Base-by-base conservation (phyloP, 2,797 vertebrate genomes). In the Fundulus diaphanus region DNA sequence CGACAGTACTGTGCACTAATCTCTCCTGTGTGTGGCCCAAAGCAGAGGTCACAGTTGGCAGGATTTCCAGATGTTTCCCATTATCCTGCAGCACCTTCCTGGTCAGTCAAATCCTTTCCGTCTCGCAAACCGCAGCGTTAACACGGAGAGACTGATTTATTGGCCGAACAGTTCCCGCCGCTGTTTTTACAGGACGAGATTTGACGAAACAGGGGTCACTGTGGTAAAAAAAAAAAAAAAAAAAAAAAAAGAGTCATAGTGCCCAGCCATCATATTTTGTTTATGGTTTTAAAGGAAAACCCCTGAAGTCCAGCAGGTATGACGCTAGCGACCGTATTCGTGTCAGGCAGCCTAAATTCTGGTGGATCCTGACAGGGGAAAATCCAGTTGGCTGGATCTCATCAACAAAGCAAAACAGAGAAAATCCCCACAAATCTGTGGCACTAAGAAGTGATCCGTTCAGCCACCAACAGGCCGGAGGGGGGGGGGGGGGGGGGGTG, bases 51-150 rank as follows among this genome's bases (percentile, higher is more conserved):
- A 79, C 69, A 73, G 75, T 20, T 79, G 81, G 76, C 82, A 81
- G 78, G 65, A 76, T 72, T 89, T 88, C 88, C 93, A 94, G 93
- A 94, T 93, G 93, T 93, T 94, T 94, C 90, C 88, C 81, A 91
- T 94, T 89, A 91, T 89, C 83, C 81, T 24, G 35, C 74, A 76
- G 81, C 81, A 75, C 86, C 85, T 88, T 85, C 78, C 88, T 76
- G 83, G 80, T 88, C 90, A 86, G 68, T 74, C 82, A 31, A 72
- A 76, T 63, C 79, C 89, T 76, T 29, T 78, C 80, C 37, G 52
- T 83, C 83, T 65, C 75, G 74, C 76, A 73, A 52, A 59, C 68
- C 75, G 82, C 78, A 40, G 70, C 76, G 70, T 73, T 48, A 51
- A 82, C 29, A 83, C 81, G 65, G 72, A 72, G 82, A 67, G 78